Conservation (phyloP, 2,797 vertebrate genomes). For the Mormyrus proboscirostris region DNA sequence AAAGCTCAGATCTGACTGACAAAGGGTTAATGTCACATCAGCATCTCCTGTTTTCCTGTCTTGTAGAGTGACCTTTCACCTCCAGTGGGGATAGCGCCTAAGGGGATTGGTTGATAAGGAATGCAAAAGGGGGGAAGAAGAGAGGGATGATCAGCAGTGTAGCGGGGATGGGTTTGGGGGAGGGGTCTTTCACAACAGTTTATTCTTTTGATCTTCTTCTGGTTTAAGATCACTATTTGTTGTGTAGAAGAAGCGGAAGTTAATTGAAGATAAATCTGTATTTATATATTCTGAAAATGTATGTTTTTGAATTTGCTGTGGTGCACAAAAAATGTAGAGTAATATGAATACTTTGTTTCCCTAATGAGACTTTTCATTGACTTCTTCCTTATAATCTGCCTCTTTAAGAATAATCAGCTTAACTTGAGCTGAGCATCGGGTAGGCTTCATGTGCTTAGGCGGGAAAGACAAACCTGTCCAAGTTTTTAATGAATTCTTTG, state of each 20-base stretch:
- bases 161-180: neutral
- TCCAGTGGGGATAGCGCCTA: slow-evolving; percentile 30
- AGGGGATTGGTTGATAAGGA: slow-evolving; percentile 35
- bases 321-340: slow-evolving; percentile 12
- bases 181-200: neutral
- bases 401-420: slow-evolving; percentile 18
- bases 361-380: slow-evolving; percentile 30
- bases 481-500: neutral
- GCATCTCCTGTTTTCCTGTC: slow-evolving; percentile 37
- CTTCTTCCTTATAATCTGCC: slow-evolving; percentile 20
- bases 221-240: neutral
- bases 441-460: slow-evolving; percentile 24
- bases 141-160: neutral
- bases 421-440: slow-evolving; percentile 14
- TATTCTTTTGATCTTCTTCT: slow-evolving; percentile 7
- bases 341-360: slow-evolving; percentile 21
- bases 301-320: neutral
- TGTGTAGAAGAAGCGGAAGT: neutral
- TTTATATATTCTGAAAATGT: neutral
- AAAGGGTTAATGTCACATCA: slow-evolving; percentile 38
- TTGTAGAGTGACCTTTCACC: slow-evolving; percentile 44
- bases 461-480: neutral
- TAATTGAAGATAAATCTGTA: neutral
- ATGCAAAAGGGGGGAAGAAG: slow-evolving; percentile 19
- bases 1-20: slow-evolving; percentile 20